Evolutionary conservation across 2,888 invertebrate genomes (phyloP).

Genomic region (Furcula furcula): DNA sequence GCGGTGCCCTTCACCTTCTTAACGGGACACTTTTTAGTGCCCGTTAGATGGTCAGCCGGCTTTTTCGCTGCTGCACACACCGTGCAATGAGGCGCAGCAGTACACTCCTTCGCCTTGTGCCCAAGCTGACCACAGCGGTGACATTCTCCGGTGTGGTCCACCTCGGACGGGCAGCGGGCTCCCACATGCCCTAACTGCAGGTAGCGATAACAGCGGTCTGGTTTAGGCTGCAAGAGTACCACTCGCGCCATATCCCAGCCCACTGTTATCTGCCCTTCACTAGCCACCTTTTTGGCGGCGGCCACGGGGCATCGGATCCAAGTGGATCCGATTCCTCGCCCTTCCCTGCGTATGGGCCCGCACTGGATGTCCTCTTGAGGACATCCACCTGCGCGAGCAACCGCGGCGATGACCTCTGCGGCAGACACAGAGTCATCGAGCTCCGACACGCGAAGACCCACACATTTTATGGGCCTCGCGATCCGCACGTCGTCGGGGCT

Average conservation of each 20-base stretch:
- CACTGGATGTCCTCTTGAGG: neutral
- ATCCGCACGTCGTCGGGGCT: too few species aligned
- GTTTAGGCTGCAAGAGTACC: neutral
- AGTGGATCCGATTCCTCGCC: neutral
- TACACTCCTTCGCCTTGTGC: neutral
- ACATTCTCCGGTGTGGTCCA: too few species aligned
- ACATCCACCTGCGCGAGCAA: too few species aligned
- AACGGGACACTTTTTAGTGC: too few species aligned
- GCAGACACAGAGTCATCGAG: too few species aligned
- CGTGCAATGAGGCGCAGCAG: neutral
- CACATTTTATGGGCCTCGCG: too few species aligned
- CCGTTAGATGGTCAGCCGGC: slow-evolving; percentile 1
- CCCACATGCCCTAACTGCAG: neutral
- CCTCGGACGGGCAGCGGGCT: neutral
- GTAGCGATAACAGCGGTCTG: neutral
- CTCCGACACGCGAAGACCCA: too few species aligned
- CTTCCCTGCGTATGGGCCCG: neutral
- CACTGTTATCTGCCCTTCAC: neutral
- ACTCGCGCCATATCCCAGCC: neutral
- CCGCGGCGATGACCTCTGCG: too few species aligned
- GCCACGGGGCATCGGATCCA: neutral
- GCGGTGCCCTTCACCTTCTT: too few species aligned
- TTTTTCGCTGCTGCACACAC: neutral
- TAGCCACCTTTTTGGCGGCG: neutral
- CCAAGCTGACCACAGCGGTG: neutral